Percentiles rank a stretch among this genome's conserved stretches.
Evolutionary conservation across 2,113 vertebrate genomes (phyloP).

Genomic region (Boulengeromyrus knoepffleri): DNA sequence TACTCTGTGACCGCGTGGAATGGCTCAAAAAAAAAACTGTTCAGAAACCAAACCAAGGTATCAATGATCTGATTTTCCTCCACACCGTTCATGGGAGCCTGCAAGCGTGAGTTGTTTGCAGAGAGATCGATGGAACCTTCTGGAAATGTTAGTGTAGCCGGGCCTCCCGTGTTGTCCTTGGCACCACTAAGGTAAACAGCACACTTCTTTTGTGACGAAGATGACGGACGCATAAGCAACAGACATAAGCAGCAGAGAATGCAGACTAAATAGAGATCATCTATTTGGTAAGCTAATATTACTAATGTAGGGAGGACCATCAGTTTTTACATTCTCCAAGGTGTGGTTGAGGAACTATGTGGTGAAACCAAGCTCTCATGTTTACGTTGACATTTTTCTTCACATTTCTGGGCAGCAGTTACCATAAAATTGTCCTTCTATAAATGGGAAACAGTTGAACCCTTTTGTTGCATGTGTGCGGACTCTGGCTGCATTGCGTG

Average conservation of each 20-base stretch:
- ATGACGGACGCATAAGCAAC: constrained; percentile 34
- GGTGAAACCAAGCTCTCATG: constrained; percentile 13
- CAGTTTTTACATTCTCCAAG: neutral
- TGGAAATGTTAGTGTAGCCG: constrained; percentile 38
- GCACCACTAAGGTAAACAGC: constrained; percentile 41
- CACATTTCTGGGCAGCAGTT: constrained; percentile 29
- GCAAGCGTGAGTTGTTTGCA: constrained; percentile 27
- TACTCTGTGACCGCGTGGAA: neutral
- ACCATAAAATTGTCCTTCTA: constrained; percentile 37
- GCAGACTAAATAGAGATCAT: constrained; percentile 45
- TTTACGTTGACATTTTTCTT: constrained; percentile 22
- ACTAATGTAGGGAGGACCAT: neutral
- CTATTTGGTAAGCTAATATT: constrained; percentile 27
- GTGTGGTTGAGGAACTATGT: constrained; percentile 13
- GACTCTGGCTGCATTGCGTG: neutral
- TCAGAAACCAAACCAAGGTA: constrained; percentile 10
- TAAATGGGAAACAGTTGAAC: constrained; percentile 21
- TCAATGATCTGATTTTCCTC: neutral
- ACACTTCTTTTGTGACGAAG: constrained; percentile 42
- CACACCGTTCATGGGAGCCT: constrained; percentile 4
- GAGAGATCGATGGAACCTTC: constrained; percentile 14
- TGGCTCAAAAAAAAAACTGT: neutral
- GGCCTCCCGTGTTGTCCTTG: constrained; percentile 41
- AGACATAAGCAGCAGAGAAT: constrained; percentile 4
- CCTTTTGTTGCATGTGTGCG: constrained; percentile 19